Evolutionary conservation across 2,888 invertebrate species (phyloP).

Genomic region (Buathra laborator): DNA sequence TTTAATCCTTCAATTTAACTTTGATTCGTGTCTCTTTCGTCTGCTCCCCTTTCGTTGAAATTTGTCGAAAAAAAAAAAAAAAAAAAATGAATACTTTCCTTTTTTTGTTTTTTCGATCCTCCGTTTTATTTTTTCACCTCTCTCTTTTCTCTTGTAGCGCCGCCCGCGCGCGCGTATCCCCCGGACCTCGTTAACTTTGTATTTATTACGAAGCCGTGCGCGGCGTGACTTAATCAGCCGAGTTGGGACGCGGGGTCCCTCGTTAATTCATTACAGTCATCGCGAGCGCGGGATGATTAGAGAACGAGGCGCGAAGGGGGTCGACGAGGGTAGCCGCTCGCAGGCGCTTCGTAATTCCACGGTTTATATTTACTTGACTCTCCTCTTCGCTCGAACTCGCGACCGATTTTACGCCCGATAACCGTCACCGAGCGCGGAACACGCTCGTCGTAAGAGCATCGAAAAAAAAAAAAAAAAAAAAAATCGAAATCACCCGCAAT

Average conservation of each 20-base stretch:
- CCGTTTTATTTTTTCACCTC: background rate
- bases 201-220: constrained; percentile 40
- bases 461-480: constrained; percentile 3
- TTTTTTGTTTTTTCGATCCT: background rate
- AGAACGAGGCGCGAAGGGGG: constrained; percentile 10
- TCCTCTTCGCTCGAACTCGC: background rate
- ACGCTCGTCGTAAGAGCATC: background rate
- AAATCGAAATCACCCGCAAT: background rate
- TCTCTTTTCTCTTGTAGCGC: constrained; percentile 8
- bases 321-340: background rate
- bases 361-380: constrained; percentile 12
- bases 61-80: background rate
- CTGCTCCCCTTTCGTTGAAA: background rate
- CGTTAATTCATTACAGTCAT: constrained; percentile 47
- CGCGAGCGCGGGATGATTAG: constrained; percentile 10
- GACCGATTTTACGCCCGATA: constrained; percentile 14
- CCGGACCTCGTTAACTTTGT: constrained; percentile 49
- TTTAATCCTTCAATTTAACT: constrained; percentile 44
- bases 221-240: constrained; percentile 28
- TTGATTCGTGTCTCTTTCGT: constrained; percentile 36
- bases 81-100: background rate
- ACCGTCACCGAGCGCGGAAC: background rate
- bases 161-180: background rate
- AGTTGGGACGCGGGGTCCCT: constrained; percentile 4
- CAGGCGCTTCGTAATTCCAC: no score